Percentiles rank a stretch among this genome's conserved stretches.
Evolutionary conservation across 2,113 vertebrate species (phyloP).

Genomic region (Sorex araneus): DNA sequence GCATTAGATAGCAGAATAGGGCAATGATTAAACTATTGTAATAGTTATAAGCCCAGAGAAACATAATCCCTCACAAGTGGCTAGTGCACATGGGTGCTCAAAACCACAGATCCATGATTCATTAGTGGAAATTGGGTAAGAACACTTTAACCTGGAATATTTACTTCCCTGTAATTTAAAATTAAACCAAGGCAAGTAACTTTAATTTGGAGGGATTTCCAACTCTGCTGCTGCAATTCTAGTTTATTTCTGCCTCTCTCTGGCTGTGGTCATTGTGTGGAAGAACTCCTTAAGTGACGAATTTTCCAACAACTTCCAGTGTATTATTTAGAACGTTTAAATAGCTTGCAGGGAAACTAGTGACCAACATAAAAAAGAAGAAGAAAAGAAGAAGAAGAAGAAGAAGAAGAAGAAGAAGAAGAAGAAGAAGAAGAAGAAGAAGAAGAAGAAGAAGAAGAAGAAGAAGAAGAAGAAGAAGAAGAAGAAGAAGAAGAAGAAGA

Average conservation of each 20-base stretch:
- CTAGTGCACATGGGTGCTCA: not conserved
- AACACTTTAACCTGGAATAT: conserved; percentile 64
- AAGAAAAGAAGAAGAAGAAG: conserved; percentile 48
- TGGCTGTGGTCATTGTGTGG: not conserved
- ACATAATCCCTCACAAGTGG: conserved; percentile 16
- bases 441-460: not conserved
- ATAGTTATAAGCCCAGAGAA: conserved; percentile 33
- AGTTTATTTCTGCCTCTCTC: not conserved
- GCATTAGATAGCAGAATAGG: not conserved
- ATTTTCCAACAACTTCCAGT: conserved; percentile 59
- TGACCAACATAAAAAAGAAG: conserved; percentile 64
- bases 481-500: conserved; percentile 52
- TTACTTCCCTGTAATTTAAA: conserved; percentile 76
- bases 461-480: not conserved
- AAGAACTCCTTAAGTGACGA: not conserved
- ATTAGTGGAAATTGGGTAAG: conserved; percentile 65
- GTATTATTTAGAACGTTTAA: conserved; percentile 72
- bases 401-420: not conserved
- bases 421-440: too few relatives aligned
- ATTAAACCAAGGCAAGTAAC: conserved; percentile 70
- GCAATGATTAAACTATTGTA: not conserved
- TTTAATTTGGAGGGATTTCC: conserved; percentile 68
- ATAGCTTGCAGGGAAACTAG: conserved; percentile 76
- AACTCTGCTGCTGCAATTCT: not conserved
- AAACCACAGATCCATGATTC: conserved; percentile 20